Base-by-base conservation (phyloP, 2,113 vertebrate genomes). In the Suricata suricatta region DNA sequence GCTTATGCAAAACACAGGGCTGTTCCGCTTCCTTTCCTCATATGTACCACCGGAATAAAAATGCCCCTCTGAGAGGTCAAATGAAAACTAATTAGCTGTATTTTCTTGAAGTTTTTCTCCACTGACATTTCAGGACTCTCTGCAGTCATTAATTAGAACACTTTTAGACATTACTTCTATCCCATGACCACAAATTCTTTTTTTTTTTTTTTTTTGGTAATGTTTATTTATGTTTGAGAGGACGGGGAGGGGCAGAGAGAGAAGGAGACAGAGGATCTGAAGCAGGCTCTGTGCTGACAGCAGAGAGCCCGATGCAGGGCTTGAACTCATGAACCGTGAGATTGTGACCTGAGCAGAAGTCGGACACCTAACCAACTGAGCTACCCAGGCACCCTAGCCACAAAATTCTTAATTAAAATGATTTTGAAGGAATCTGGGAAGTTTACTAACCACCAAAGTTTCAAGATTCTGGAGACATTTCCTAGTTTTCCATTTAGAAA, bases 1-100 rank as follows among this genome's bases (percentile, higher is more conserved):
- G 29, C 80, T 88, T 23, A 7, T 64, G 90, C 44, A 88, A 76
- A 79, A 96, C 90, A 68, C 63, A 29, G 57, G 17, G 38, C 33
- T 89, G 64, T 83, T 93, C 72, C 31, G 29, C 77, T 95, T 93
- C 82, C 95, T 95, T 16, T 88, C 68, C 76, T 88, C 64, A 13
- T 64, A 63, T 38, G 12, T n/a, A 74, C 64, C 63, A 31, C 41
- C 57, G 64, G 80, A 85, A 85, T 92, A 41, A 74, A 92, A 97
- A 69, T 41, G 21, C 38, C 21, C 12, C 74, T 93, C 87, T 66
- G 83, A 60, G 90, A 95, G 94, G 90, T 97, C 95, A 97, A 95
- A 81, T 94, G 92, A 96, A 94, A 97, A 97, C 90, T 92, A 92
- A 97, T 96, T 95, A 96, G 50, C 96, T 92, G 41, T 57, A 31